phyloP scores from a whole-genome alignment of 2,113 vertebrate species.

The Podilymbus podiceps region DNA sequence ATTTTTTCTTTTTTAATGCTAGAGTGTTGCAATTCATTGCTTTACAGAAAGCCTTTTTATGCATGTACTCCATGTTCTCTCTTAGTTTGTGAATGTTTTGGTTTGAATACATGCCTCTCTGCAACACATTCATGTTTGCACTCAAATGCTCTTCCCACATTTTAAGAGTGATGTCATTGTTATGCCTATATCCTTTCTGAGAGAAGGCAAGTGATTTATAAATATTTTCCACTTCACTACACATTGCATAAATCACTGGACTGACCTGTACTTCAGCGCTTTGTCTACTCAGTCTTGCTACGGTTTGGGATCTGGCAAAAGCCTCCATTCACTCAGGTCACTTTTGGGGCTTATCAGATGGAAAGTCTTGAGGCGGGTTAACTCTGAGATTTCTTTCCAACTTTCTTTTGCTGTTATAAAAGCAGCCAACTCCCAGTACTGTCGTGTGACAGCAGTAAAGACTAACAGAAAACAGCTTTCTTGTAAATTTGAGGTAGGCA shows the following conservation, averaged over 20 bases:
- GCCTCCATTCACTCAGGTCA: not conserved
- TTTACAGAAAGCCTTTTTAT: not conserved
- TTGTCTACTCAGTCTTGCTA: not conserved
- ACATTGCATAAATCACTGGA: not conserved
- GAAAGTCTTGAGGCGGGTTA: not conserved
- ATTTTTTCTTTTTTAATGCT: not conserved
- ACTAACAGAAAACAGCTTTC: not conserved
- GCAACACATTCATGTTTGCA: not conserved
- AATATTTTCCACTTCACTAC: slow-evolving; percentile 24
- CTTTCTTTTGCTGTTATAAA: not conserved
- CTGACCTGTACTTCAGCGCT: not conserved
- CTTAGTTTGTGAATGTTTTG: not conserved
- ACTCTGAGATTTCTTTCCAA: not conserved
- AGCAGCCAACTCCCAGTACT: not conserved
- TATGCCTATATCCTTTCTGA: not conserved
- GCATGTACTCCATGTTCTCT: not conserved
- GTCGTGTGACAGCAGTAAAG: not conserved
- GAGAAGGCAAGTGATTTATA: slow-evolving; percentile 11
- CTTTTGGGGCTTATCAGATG: not conserved
- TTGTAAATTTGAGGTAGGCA: not conserved
- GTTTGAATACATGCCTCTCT: not conserved
- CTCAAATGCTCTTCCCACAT: not conserved
- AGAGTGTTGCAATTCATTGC: not conserved
- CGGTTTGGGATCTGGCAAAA: not conserved
- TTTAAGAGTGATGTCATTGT: slow-evolving; percentile 19